Evolutionary conservation across 2,113 vertebrate species (phyloP), one percentile per base, ranked within the genome.

Genomic region (Urocolius indicus): DNA sequence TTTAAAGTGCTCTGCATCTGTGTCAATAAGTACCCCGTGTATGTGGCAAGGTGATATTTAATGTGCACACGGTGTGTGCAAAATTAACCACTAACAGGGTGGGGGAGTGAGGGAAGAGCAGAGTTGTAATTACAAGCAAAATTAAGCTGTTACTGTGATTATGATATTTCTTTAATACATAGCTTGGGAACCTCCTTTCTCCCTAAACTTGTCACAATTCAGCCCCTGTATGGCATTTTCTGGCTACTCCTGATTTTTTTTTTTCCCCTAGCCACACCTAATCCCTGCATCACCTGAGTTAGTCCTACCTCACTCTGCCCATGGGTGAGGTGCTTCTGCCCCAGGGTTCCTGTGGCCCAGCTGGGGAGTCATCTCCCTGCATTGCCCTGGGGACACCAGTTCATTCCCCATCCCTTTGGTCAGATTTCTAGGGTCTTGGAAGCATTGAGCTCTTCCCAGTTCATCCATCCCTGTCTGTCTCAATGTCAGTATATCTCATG

Each of bases 1-100:
- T 92, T 97, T 87, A 52, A 97, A 98, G 98, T 97, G 98, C 93
- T 94, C 98, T 98, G 98, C 98, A 98, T 98, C 98, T 98, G 98
- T 98, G 98, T 98, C 98, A 98, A 99, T 98, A 98, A 98, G 98
- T 97, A 97, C 97, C 94, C 97, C 96, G 65, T 83, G 71, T 67
- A 84, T 81, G 96, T 18, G 92, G 95, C 96, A 94, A 94, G 97
- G 94, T 79, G 95, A 95, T 95, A 88, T 95, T 94, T 94, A 97
- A 96, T 81, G 92, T 74, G 95, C 97, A 93, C 87, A n/a, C 84
- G 46, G 93, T 55, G 88, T 87, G 92, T 92, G 96, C 93, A 94
- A 92, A 96, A 97, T 97, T 96, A 95, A 84, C 95, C 96, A 93
- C 94, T 72, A 80, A 13, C 77, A 58, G 93, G 85, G 92, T 1